Percentiles rank a stretch among this genome's conserved stretches.
phyloP scores from a whole-genome alignment of 2,888 invertebrate genomes.

The Isoperla grammatica region DNA sequence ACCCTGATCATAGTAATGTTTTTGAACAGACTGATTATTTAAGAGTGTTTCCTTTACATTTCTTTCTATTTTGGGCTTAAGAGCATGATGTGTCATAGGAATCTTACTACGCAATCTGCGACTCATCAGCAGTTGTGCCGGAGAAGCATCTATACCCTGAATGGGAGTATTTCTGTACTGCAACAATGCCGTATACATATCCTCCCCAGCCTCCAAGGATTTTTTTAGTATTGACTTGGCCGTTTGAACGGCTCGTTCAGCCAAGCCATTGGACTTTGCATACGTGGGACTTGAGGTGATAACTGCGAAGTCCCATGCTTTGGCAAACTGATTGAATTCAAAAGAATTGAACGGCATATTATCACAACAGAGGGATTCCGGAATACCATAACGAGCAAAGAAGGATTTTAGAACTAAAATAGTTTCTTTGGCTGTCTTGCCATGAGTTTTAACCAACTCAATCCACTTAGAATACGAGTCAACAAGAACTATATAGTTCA shows the following conservation, averaged over 20 bases:
- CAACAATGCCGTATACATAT: slow-evolving; percentile 12
- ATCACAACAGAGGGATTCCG: slow-evolving; percentile 29
- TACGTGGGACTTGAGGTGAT: slow-evolving; percentile 31
- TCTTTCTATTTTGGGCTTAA: no score
- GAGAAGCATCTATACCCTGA: neutral
- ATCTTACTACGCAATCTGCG: neutral
- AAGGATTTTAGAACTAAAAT: slow-evolving; percentile 28
- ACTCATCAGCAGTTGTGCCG: slow-evolving; percentile 1
- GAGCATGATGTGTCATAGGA: no score
- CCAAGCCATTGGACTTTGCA: slow-evolving; percentile 33
- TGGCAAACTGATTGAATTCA: slow-evolving; percentile 31
- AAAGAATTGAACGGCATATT: slow-evolving; percentile 33
- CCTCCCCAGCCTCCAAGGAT: slow-evolving; percentile 14
- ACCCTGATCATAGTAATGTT: slow-evolving; percentile 7
- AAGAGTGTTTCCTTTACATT: neutral
- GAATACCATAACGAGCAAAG: slow-evolving; percentile 32
- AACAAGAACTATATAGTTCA: no score
- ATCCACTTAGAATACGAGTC: no score
- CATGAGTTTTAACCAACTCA: no score
- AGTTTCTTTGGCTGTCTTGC: no score
- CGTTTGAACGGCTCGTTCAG: slow-evolving; percentile 31
- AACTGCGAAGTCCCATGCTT: slow-evolving; percentile 31
- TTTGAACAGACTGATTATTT: neutral
- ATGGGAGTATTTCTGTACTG: slow-evolving; percentile 15
- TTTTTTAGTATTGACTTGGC: slow-evolving; percentile 32